Base-by-base conservation (phyloP, 2,888 invertebrate genomes). In the Brenthis daphne region DNA sequence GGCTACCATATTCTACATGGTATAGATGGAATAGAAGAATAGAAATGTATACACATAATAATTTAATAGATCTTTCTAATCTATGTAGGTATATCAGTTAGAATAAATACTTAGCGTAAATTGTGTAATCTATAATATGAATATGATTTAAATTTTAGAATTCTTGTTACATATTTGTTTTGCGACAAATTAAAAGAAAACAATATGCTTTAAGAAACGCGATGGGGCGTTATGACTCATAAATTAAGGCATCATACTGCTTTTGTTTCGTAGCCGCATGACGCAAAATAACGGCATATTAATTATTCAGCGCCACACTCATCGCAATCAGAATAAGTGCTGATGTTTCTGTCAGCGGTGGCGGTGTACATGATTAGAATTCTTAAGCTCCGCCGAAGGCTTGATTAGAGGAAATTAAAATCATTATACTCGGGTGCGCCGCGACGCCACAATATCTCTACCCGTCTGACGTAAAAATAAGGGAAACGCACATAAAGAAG, bases 321-420 rank as follows among this genome's bases (percentile, higher is more conserved):
- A 87, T 83, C 87, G 90, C 92, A 92, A 92, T 92, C 92, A 90
- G 90, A 92, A 92, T 88, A 88, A 92, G 92, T 92, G 92, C 84
- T 90, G 92, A 92, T 92, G 92, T 92, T 91, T 87, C 88, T 92
- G 92, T 92, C 92, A 92, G 87, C 86, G 83, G 82, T 79, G 77
- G 80, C 75, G 77, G 80, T 80, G 88, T 84, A 87, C 92, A 92
- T 88, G 92, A 91, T 92, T 92, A 92, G 92, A 92, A 92, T 92
- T 90, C 92, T 92, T 91, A 92, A 92, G 92, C 90, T 84, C 82
- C 86, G 87, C 90, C 90, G 86, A 90, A 89, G 91, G 90, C 90
- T 87, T 92, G 92, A 92, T 92, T 92, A 92, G 92, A 92, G 92
- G 92, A 92, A 92, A 92, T 92, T 92, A 92, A 92, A 92, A 92